Evolutionary conservation across 2,113 vertebrate genomes (phyloP).

Genomic region (Oreochromis aureus): DNA sequence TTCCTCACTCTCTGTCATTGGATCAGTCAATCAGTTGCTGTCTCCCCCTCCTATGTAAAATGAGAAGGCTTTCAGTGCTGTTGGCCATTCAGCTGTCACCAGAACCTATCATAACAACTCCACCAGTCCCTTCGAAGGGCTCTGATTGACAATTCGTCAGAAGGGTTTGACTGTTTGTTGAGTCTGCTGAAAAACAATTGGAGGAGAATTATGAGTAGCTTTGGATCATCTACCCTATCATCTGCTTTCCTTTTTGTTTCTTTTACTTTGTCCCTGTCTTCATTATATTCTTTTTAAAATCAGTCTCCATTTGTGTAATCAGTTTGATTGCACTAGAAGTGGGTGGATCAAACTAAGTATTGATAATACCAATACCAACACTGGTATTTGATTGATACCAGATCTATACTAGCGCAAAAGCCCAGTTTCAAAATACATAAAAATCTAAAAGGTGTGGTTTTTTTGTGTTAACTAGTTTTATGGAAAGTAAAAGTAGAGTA

Average conservation of each 20-base stretch:
- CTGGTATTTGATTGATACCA: background rate
- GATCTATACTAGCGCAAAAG: background rate
- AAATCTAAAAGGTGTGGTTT: background rate
- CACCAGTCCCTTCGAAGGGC: conserved; percentile 4
- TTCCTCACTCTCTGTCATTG: conserved; percentile 2
- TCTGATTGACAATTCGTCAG: conserved; percentile 43
- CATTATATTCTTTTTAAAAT: background rate
- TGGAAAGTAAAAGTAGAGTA: background rate
- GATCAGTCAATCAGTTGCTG: conserved; percentile 20
- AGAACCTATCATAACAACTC: conserved; percentile 51
- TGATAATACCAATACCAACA: background rate
- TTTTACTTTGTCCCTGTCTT: background rate
- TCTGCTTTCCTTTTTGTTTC: background rate
- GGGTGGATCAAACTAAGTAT: background rate
- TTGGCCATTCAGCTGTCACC: conserved; percentile 46
- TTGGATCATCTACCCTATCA: background rate
- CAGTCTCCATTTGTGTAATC: background rate
- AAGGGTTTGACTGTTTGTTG: conserved; percentile 15
- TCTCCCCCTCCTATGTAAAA: conserved; percentile 27
- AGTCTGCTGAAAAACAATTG: conserved; percentile 16
- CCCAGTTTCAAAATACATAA: background rate
- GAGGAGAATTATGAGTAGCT: background rate
- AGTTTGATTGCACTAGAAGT: background rate
- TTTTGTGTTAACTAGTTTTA: background rate
- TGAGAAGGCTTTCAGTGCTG: conserved; percentile 32